Evolutionary conservation across 2,888 invertebrate genomes (phyloP), one percentile per base, ranked within the genome.

Genomic region (Sipha maydis): DNA sequence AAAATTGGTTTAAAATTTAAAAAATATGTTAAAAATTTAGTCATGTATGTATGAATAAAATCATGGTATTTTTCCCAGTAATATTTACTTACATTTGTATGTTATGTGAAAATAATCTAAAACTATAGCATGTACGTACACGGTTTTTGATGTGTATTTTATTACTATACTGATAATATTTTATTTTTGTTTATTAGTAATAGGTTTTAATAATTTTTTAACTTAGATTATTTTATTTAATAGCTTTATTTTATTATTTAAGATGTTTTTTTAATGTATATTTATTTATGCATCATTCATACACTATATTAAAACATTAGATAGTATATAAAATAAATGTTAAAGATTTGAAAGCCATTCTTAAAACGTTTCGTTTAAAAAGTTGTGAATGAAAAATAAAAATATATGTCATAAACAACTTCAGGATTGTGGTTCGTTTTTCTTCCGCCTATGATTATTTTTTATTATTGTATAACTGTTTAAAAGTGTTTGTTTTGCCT

Each of bases 381-480:
- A 61, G 21, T 25, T 69, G 28, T 69, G 69, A 69, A 69, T 76
- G 41, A 85, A 84, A 61, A 25, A 4, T 21, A 84, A 61, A 85
- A 41, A 67, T 7, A 61, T 67, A 28, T 28, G 11, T 86, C 1
- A 38, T 56, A 56, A 80, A 79, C 54, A 79, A 85, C 85, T 85
- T 71, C 54, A 54, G 71, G 56, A n/a, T 38, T 80, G 56, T 54
- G 0, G 19, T n/a, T 31, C 69, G 34, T 48, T 85, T 78, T 86
- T 34, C 21, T 75, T 73, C 71, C 67, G 28, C 80, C 86, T 75
- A 79, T 67, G 31, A 75, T 73, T 56, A 4, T 19, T 38, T 56
- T 88, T 69, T 75, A 82, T 88, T 80, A 82, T 88, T 79, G 56
- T 78, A 78, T 31, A 73, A 69, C n/a, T 71, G 21, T 31, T 14